Base-by-base conservation (phyloP, 2,888 invertebrate genomes). In the Plusia festucae region DNA sequence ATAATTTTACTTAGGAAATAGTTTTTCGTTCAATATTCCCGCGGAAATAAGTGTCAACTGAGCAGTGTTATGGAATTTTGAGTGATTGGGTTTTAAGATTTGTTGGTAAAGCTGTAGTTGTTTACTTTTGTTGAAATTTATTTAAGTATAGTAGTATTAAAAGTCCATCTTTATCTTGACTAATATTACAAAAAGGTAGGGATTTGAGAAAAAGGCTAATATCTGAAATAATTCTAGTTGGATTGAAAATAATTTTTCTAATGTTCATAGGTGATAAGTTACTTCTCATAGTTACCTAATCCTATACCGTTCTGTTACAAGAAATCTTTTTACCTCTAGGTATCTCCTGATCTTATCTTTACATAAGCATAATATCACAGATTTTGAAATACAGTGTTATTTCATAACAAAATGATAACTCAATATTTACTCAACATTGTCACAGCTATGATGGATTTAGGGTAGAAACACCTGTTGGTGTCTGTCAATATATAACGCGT, bases 1-100 rank as follows among this genome's bases (percentile, higher is more conserved):
- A 88, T 89, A 87, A 90, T 88, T 90, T 85, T 77, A 84, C 86
- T 76, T 79, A 84, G 85, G 86, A 89, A 88, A 89, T 87, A 89
- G 88, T 88, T 88, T 88, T 88, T 83, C 85, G 79, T 75, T 73
- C 76, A 65, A 83, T 84, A 84, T 81, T 84, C 71, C 72, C 52
- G 68, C 66, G 68, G 70, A 73, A 79, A 77, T 79, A 53, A 57
- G 34, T 34, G 46, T 27, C n/a, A 55, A 49, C 67, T 44, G 7
- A 18, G 22, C 18, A 64, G 56, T 57, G 57, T 57, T 56, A n/a
- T n/a, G n/a, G 53, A 32, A 15, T 53, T 53, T 61, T 66, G 16
- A 63, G 54, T 60, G 56, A 74, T 68, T 67, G 53, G 61, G 67
- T 74, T 69, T 54, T 64, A 61, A 58, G 68, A 49, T 44, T 58